A percentile compares a stretch with the other conserved stretches of the same genome.
These are phyloP conservation scores for Idaea straminata DNA, from an alignment of 2,888 invertebrate species.

Conservation along the genomic window DNA sequence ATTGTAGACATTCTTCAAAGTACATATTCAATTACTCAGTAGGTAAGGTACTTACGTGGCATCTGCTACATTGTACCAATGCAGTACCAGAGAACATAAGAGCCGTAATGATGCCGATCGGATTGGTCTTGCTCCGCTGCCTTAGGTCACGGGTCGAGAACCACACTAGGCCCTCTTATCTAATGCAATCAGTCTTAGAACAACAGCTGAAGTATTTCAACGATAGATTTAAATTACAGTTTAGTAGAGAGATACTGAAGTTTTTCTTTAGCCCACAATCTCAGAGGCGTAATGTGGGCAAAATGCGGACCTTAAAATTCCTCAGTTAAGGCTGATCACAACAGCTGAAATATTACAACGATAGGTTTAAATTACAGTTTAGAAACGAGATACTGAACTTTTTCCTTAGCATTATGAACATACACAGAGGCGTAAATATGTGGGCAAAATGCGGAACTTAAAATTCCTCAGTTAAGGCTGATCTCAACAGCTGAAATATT, in stretches of 20 bases:
- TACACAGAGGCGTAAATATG: too few relatives aligned
- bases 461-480: neutral
- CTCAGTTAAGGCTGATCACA: neutral
- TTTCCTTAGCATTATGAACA: too few relatives aligned
- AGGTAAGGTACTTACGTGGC: neutral
- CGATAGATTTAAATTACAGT: too few relatives aligned
- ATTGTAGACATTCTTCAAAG: neutral
- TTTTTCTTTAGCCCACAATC: neutral
- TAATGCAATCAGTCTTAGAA: constrained; percentile 10
- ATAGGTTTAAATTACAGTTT: too few relatives aligned
- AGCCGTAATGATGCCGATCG: constrained; percentile 60
- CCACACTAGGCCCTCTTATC: constrained; percentile 28
- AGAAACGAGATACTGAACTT: too few relatives aligned
- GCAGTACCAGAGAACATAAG: constrained; percentile 32
- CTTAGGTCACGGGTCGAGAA: constrained; percentile 55
- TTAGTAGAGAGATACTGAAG: too few relatives aligned
- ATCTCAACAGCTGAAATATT: neutral
- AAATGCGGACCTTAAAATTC: too few relatives aligned
- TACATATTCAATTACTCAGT: neutral
- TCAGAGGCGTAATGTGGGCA: too few relatives aligned
- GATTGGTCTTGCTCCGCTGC: constrained; percentile 59
- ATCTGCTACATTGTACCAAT: constrained; percentile 26
- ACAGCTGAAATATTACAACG: neutral
- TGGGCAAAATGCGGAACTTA: too few relatives aligned
- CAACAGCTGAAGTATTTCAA: neutral